These are phyloP conservation scores for Palythoa grandiflora DNA, from an alignment of 92 coral and sea anemone species.

Conservation along the genomic window DNA sequence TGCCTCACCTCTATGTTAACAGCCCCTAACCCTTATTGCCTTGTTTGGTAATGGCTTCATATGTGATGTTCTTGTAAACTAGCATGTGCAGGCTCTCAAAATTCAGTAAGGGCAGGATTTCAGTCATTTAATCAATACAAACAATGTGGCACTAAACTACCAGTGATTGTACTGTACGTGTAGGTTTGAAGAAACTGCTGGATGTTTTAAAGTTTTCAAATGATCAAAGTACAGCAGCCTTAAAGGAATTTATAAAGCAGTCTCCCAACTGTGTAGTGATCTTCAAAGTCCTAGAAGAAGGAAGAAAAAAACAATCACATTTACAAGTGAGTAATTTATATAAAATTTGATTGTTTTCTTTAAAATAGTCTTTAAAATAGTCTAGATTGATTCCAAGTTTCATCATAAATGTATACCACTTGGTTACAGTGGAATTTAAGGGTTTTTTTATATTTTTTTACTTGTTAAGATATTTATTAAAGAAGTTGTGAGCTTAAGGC, in stretches of 20 bases:
- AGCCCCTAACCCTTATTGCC: too few relatives aligned
- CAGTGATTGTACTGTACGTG: neutral
- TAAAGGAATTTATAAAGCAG: conserved; percentile 66
- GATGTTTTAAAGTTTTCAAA: conserved; percentile 58
- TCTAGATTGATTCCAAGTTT: neutral
- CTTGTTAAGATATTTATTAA: neutral
- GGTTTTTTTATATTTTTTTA: too few relatives aligned
- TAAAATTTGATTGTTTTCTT: neutral
- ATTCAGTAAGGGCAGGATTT: too few relatives aligned
- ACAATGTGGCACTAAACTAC: neutral
- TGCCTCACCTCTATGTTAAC: too few relatives aligned
- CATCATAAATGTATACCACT: neutral
- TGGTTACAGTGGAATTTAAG: neutral
- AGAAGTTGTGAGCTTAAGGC: too few relatives aligned
- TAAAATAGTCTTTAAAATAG: neutral
- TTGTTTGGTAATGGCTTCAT: too few relatives aligned
- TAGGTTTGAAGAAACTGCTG: conserved; percentile 66
- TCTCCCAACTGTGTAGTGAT: conserved; percentile 80
- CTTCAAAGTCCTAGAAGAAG: conserved; percentile 79
- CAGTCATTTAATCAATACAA: neutral
- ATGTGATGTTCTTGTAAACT: neutral
- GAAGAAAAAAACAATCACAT: conserved; percentile 72
- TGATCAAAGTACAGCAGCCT: conserved; percentile 45
- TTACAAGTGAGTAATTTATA: conserved; percentile 67
- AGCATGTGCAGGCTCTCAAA: neutral